Conservation (phyloP, 2,888 invertebrate genomes). For the Melangyna quadrimaculata region DNA sequence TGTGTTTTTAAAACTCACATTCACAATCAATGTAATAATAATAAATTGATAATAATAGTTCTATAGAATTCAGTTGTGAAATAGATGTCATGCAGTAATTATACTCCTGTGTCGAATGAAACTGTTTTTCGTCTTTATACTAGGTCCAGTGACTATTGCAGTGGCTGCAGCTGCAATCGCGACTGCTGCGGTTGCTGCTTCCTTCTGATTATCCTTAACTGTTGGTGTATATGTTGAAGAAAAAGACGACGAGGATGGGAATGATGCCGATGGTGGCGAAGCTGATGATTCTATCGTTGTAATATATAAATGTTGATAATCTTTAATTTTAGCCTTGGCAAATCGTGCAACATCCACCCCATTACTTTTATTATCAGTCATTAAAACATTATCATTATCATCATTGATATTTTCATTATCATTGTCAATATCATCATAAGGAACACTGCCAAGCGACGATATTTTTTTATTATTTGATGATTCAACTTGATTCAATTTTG, state of each 20-base stretch:
- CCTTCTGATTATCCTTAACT: conserved; percentile 7
- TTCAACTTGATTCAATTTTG: not conserved
- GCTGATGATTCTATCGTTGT: conserved; percentile 8
- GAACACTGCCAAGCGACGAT: conserved; percentile 1
- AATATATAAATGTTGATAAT: not conserved
- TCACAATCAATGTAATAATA: not conserved
- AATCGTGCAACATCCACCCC: not conserved
- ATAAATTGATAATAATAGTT: not conserved
- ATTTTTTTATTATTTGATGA: conserved; percentile 20
- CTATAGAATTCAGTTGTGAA: conserved; percentile 45
- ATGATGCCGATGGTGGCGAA: not conserved
- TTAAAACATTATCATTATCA: not conserved
- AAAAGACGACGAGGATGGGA: not conserved
- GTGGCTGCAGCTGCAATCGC: not conserved
- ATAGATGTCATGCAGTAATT: conserved; percentile 70
- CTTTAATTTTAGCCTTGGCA: not conserved
- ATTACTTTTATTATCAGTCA: not conserved
- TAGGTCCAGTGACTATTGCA: conserved; percentile 9
- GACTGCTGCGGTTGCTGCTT: not conserved
- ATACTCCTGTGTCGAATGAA: conserved; percentile 60
- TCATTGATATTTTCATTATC: not conserved
- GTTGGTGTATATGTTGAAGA: conserved; percentile 19
- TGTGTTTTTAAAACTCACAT: not conserved
- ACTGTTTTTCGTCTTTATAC: conserved; percentile 41
- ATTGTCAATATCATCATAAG: not conserved